phyloP scores from a whole-genome alignment of 2,113 vertebrate species.

The Centrocercus urophasianus region DNA sequence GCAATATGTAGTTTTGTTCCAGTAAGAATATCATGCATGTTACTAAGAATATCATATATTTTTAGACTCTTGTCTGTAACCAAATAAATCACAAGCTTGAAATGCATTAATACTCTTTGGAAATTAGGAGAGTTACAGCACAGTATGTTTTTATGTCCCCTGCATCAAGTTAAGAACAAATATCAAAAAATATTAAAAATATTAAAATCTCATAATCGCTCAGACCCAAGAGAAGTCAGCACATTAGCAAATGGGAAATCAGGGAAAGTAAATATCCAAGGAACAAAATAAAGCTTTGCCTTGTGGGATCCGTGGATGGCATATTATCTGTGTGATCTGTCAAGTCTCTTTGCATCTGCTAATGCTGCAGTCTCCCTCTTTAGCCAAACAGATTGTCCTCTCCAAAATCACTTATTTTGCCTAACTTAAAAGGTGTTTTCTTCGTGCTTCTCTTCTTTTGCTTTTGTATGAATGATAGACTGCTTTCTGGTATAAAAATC shows the following conservation, averaged over 20 bases:
- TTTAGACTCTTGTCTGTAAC: background rate
- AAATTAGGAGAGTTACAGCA: background rate
- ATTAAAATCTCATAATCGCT: background rate
- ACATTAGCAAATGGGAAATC: background rate
- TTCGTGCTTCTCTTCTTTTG: background rate
- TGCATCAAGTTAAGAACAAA: background rate
- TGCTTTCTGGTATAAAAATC: background rate
- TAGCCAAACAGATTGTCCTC: background rate
- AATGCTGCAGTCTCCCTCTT: background rate
- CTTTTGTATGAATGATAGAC: background rate
- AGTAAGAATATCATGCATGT: background rate
- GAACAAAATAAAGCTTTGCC: background rate
- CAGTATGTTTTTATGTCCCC: background rate
- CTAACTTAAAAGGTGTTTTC: background rate
- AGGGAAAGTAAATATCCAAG: background rate
- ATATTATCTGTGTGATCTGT: background rate
- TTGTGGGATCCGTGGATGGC: background rate
- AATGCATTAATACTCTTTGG: accelerated
- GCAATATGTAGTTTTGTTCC: background rate
- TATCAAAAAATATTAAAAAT: background rate
- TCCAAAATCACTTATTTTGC: background rate
- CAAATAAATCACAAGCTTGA: background rate
- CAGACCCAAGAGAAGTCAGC: background rate
- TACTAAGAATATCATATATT: background rate
- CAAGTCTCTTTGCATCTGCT: background rate